A percentile compares a stretch with the other conserved stretches of the same genome.
phyloP scores from a whole-genome alignment of 1,140 invertebrate species.

The Halictus rubicundus region DNA sequence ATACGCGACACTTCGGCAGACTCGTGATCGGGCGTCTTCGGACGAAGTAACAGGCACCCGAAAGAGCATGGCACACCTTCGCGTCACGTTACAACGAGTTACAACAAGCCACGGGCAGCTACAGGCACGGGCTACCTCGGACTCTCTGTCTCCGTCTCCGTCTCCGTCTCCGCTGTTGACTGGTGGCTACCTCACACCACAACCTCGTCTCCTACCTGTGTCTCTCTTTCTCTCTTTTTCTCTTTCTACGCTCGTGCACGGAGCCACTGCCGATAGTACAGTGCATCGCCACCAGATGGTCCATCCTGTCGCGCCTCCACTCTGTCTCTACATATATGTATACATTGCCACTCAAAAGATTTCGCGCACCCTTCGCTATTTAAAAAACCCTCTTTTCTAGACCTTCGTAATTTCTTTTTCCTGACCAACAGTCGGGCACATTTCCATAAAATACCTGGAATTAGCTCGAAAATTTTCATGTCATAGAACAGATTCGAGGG shows the following conservation, averaged over 20 bases:
- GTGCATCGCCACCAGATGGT: slow-evolving; percentile 73
- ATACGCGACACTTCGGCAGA: slow-evolving; percentile 32
- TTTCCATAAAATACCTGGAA: no score
- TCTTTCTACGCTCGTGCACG: slow-evolving; percentile 33
- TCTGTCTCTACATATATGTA: neutral
- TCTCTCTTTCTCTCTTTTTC: slow-evolving; percentile 39
- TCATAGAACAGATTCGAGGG: no score
- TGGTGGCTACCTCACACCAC: slow-evolving; percentile 64
- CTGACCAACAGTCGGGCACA: no score
- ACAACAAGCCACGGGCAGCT: slow-evolving; percentile 64
- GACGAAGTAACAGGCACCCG: slow-evolving; percentile 45
- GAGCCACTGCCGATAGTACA: slow-evolving; percentile 68
- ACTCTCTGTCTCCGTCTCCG: slow-evolving; percentile 57
- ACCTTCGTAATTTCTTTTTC: neutral
- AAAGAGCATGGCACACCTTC: slow-evolving; percentile 68
- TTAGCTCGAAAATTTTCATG: no score
- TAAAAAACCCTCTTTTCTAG: neutral
- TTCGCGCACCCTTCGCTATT: neutral
- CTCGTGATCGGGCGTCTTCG: slow-evolving; percentile 27
- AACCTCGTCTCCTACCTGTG: slow-evolving; percentile 52
- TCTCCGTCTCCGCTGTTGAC: slow-evolving; percentile 65
- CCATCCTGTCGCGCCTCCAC: slow-evolving; percentile 23
- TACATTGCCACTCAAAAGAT: neutral
- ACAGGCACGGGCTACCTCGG: slow-evolving; percentile 66
- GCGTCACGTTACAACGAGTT: slow-evolving; percentile 71